These are phyloP conservation scores for Pseudobourletiella spinata DNA, from an alignment of 1,140 invertebrate genomes.

Conservation along the genomic window DNA sequence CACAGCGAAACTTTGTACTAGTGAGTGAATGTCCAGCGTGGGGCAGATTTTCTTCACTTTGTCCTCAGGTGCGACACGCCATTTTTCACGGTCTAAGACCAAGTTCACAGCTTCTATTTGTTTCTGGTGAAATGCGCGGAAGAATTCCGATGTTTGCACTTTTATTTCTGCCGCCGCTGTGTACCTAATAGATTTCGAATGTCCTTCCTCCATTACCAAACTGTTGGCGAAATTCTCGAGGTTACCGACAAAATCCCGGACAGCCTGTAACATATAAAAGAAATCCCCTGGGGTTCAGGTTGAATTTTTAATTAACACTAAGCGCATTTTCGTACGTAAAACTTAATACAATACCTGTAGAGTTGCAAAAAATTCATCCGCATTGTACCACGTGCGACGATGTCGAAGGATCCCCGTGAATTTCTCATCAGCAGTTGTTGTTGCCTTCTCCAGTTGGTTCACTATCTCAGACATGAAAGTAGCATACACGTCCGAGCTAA, in stretches of 20 bases:
- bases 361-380: conserved; percentile 24
- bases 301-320: conserved; percentile 5
- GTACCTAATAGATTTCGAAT: conserved; percentile 17
- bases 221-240: conserved; percentile 29
- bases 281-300: conserved; percentile 8
- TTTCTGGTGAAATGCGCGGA: conserved; percentile 28
- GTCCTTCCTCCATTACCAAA: neutral
- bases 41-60: conserved; percentile 9
- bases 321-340: no score
- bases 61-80: conserved; percentile 22
- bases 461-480: conserved; percentile 26
- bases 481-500: conserved; percentile 20
- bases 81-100: conserved; percentile 32
- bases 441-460: conserved; percentile 32
- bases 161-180: conserved; percentile 30
- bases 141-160: conserved; percentile 30
- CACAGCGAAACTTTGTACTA: neutral
- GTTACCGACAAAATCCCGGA: conserved; percentile 21
- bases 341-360: neutral
- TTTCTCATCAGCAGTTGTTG: conserved; percentile 31
- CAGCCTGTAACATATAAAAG: conserved; percentile 11
- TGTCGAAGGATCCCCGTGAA: conserved; percentile 12
- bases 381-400: neutral
- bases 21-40: neutral
- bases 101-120: conserved; percentile 28